Evolutionary conservation across 2,113 vertebrate genomes (phyloP), one percentile per base, ranked within the genome.

Genomic region (Thunnus maccoyii): DNA sequence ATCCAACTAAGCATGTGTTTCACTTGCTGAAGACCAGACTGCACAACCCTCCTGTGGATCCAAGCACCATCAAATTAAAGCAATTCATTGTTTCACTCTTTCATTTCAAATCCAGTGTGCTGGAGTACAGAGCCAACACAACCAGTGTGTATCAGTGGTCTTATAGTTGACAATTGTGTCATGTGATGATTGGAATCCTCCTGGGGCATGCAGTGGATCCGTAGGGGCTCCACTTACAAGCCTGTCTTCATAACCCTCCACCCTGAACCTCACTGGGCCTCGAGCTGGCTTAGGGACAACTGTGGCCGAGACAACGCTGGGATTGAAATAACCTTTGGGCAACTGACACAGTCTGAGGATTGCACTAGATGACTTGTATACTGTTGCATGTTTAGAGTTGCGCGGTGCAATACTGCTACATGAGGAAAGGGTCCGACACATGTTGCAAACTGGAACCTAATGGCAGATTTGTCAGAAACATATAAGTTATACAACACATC

Each of bases 41-140:
- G 27, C 27, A 30, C 27, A 30, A 30, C 27, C 27, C 27, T 30
- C 27, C 4, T 30, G 32, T 50, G 74, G 13, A 11, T 57, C 0
- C 16, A 48, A 30, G 14, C 17, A 4, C 16, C 48, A 4, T 69
- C 20, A 44, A 30, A n/a, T 25, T 18, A 13, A 36, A 54, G 3
- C 4, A 25, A 47, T 47, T 14, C 1, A 17, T 5, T 60, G 18
- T 18, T 63, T 14, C 1, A 46, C 18, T 20, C 12, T n/a, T 15
- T 54, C 7, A 61, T 36, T 71, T 78, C 2, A 36, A 36, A 54
- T 55, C 58, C 44, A 36, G 4, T 67, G 41, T 36, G 74, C 25
- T 14, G 18, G 56, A 48, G n/a, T n/a, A 4, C 58, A 55, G 44
- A 50, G 2, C 2, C 57, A 52, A 51, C 13, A 52, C 27, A 9